Evolutionary conservation across 2,113 vertebrate species (phyloP), one percentile per base, ranked within the genome.

Genomic region (Elaphurus davidianus): DNA sequence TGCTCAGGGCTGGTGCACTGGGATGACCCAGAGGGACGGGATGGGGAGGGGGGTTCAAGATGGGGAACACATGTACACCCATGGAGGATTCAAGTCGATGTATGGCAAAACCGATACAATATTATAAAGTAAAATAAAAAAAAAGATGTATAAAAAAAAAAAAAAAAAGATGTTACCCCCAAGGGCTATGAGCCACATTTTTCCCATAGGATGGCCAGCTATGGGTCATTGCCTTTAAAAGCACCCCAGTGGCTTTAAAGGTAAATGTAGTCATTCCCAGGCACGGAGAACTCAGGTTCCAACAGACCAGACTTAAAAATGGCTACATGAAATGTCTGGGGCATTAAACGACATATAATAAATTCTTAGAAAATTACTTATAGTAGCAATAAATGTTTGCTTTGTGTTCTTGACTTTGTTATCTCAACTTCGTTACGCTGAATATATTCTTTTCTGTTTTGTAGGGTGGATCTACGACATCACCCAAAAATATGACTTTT

Each of bases 401-500:
- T 71, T 91, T 79, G 45, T 60, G 43, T 87, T 50, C 62, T 27
- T 50, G n/a, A 90, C 9, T 74, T 91, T 19, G 30, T 59, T 79
- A 94, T 74, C 90, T 88, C 64, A 91, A 17, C n/a, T 79, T 43
- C 2, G 17, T 87, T 95, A 50, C 94, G 90, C 96, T 98, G 54
- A 98, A 67, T 62, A 10, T 74, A 15, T 89, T 94, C 57, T 95
- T 59, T 67, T 81, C 98, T 99, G 60, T 98, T 98, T 99, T 98
- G n/a, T 97, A 99, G 99, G 99, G 89, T 99, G 99, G 99, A 99
- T 99, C 98, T 99, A 99, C 62, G 99, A 99, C 98, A 98, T 99
- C 98, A 99, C 99, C 83, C 97, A 99, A 87, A 99, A 99, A 94
- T 99, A 99, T 0, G 99, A 99, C 54, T 99, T 99, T 98, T 99